Base-by-base conservation (phyloP, 2,797 vertebrate genomes). In the Acanthurus leucopareius region DNA sequence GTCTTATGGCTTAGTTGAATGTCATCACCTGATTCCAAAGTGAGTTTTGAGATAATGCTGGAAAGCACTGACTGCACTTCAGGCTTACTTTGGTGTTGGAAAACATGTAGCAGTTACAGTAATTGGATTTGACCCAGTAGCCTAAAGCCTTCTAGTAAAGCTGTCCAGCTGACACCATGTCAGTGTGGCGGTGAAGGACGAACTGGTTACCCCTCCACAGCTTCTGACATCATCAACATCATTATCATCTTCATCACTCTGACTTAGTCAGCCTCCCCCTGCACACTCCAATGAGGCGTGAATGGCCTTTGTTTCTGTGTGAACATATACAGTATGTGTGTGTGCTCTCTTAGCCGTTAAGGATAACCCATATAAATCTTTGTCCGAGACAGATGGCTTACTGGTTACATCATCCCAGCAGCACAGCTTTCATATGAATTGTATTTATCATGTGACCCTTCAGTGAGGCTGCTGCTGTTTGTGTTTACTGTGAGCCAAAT, bases 101-200 rank as follows among this genome's bases (percentile, higher is more conserved):
- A 80, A 79, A 75, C n/a, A 4, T 71, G 45, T 45, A 75, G 64
- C 6, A 1, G 75, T 79, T 59, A 45, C 79, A 53, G 87, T 92
- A 94, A 94, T 92, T 91, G 88, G 92, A 93, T 93, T 93, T 83
- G 48, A 82, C 64, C 82, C 77, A 78, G 78, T 75, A 56, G 79
- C 66, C 80, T 88, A 84, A 90, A 89, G 82, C 80, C 20, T 53
- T 79, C 52, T 63, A 44, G 76, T 79, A 90, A 91, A 90, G 86
- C 85, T 78, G 68, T 63, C 65, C 63, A 74, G 64, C 65, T 88
- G 75, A 83, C 81, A 84, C 82, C 20, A 64, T 85, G 69, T 61
- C 79, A 48, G 72, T 49, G 32, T 68, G 51, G 75, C 65, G 69
- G 38, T 82, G 73, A 82, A 84, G 80, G 80, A 87, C 79, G 73